A percentile compares a stretch with the other conserved stretches of the same genome.
Conservation (phyloP, 2,797 vertebrate species). For the Carcharodon carcharias region DNA sequence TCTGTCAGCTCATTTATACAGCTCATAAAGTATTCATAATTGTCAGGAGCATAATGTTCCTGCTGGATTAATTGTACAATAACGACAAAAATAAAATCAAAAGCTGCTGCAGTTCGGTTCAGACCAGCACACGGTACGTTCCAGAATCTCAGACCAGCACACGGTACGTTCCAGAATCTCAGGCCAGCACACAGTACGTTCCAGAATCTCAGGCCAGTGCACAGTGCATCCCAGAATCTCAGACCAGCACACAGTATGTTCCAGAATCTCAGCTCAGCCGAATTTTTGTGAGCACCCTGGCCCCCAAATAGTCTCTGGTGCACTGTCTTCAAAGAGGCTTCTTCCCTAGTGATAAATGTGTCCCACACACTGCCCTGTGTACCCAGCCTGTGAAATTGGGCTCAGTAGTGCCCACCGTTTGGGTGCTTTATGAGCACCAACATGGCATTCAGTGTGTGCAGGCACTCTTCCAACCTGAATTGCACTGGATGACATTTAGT, state of each 20-base stretch:
- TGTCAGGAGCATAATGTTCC: neutral
- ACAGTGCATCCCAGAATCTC: too few relatives aligned
- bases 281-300: neutral
- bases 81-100: neutral
- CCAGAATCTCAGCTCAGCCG: neutral
- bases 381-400: neutral
- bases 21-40: conserved; percentile 21
- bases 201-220: too few relatives aligned
- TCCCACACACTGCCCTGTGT: neutral
- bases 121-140: neutral
- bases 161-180: too few relatives aligned
- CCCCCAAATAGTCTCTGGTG: neutral
- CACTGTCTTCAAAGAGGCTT: neutral
- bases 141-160: too few relatives aligned
- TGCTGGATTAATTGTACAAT: neutral
- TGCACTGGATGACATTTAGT: too few relatives aligned
- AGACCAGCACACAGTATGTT: neutral
- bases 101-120: neutral
- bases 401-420: neutral
- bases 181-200: too few relatives aligned
- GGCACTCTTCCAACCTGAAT: too few relatives aligned
- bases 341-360: neutral
- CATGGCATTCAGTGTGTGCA: too few relatives aligned
- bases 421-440: too few relatives aligned
- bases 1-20: conserved; percentile 15